Conservation (phyloP, 2,113 vertebrate species). For the Tor tambroides region DNA sequence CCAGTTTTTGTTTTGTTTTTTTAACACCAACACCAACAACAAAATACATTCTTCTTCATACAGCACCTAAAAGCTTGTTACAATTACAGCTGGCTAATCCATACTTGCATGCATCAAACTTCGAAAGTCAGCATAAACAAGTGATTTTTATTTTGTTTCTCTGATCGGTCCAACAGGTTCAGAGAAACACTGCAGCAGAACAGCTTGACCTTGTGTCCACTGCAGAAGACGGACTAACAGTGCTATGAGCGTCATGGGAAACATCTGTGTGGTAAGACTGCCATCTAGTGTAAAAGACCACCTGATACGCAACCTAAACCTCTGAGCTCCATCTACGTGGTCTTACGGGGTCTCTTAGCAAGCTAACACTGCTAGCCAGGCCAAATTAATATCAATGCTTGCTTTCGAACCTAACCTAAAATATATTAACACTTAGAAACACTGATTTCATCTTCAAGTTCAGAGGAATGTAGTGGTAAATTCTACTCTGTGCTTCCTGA, state of each 20-base stretch:
- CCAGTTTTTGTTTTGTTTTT: not conserved
- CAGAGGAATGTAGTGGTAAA: not conserved
- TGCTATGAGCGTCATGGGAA: not conserved
- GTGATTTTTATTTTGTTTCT: not conserved
- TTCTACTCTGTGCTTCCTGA: not conserved
- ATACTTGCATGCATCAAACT: not conserved
- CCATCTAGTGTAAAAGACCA: conserved; percentile 53
- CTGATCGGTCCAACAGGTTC: not conserved
- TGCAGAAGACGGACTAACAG: not conserved
- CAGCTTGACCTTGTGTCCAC: conserved; percentile 52
- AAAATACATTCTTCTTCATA: not conserved
- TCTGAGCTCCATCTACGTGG: not conserved
- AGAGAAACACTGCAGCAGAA: conserved; percentile 36
- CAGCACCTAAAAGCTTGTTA: not conserved
- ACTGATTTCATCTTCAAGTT: not conserved
- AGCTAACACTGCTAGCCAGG: not conserved
- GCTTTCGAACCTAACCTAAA: not conserved
- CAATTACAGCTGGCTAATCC: not conserved
- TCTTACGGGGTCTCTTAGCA: not conserved
- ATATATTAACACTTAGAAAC: not conserved
- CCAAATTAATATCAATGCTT: not conserved
- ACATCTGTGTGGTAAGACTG: conserved; percentile 45
- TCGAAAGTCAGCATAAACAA: not conserved
- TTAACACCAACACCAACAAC: not conserved
- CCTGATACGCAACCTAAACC: conserved; percentile 15